Evolutionary conservation across 2,797 vertebrate species (phyloP).

Genomic region (Helostoma temminkii): DNA sequence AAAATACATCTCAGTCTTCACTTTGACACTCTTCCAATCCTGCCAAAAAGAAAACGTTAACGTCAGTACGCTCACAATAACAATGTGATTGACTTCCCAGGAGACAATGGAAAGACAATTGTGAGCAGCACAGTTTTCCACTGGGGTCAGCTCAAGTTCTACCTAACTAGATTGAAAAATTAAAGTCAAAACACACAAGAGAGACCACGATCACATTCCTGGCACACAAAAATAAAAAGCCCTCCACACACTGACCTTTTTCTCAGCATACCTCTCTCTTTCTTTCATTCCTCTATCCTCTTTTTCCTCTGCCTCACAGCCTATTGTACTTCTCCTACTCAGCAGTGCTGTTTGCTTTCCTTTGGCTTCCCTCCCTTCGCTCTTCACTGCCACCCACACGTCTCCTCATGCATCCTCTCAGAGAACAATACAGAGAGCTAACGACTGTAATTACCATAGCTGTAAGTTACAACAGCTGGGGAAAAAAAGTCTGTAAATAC

Average conservation of each 20-base stretch:
- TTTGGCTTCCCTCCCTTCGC: slow-evolving; percentile 50
- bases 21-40: neutral
- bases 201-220: slow-evolving; percentile 25
- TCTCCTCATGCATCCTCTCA: slow-evolving; percentile 72
- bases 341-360: slow-evolving; percentile 60
- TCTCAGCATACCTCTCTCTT: slow-evolving; percentile 58
- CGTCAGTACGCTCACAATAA: neutral
- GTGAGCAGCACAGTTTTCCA: neutral
- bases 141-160: slow-evolving; percentile 16
- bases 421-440: slow-evolving; percentile 64
- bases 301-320: slow-evolving; percentile 69
- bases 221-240: slow-evolving; percentile 46
- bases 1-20: too few species aligned
- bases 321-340: slow-evolving; percentile 69
- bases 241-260: slow-evolving; percentile 65
- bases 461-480: slow-evolving; percentile 36
- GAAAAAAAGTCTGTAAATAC: slow-evolving; percentile 13
- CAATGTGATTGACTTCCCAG: neutral
- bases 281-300: slow-evolving; percentile 38
- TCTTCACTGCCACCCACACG: slow-evolving; percentile 72
- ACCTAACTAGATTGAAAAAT: slow-evolving; percentile 43
- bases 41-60: neutral
- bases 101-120: neutral
- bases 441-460: slow-evolving; percentile 59
- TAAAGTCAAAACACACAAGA: slow-evolving; percentile 32